Evolutionary conservation across 2,113 vertebrate genomes (phyloP).

Genomic region (Turdus rufiventris): DNA sequence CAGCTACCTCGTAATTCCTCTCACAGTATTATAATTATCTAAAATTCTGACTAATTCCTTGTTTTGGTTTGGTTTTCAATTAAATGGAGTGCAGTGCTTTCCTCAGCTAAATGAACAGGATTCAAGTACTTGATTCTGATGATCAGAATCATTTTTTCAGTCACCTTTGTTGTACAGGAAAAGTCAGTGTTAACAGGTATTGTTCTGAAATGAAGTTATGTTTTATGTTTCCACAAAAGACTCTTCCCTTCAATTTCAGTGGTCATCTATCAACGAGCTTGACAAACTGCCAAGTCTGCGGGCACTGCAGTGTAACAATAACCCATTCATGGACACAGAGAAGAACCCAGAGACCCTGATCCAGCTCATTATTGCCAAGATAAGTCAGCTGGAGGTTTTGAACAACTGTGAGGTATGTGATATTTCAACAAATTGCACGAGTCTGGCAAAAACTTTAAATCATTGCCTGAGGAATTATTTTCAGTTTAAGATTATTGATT

Average conservation of each 20-base stretch:
- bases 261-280: slow-evolving; percentile 87
- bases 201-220: neutral
- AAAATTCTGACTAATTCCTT: neutral
- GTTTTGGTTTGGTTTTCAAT: neutral
- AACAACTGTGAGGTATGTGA: slow-evolving; percentile 76
- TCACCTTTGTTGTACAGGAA: neutral
- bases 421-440: neutral
- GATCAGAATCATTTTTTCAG: neutral
- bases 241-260: slow-evolving; percentile 71
- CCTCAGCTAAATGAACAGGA: neutral
- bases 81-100: neutral
- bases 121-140: neutral
- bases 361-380: slow-evolving; percentile 86
- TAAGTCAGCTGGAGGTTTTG: slow-evolving; percentile 75
- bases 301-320: slow-evolving; percentile 77
- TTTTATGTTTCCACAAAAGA: neutral
- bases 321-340: slow-evolving; percentile 75
- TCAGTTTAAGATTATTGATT: neutral
- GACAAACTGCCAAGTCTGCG: slow-evolving; percentile 80
- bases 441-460: neutral
- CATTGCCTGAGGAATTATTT: neutral
- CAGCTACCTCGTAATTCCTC: neutral
- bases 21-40: neutral
- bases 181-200: neutral
- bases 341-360: slow-evolving; percentile 71